Conservation (phyloP, 2,113 vertebrate genomes). For the Platichthys flesus region DNA sequence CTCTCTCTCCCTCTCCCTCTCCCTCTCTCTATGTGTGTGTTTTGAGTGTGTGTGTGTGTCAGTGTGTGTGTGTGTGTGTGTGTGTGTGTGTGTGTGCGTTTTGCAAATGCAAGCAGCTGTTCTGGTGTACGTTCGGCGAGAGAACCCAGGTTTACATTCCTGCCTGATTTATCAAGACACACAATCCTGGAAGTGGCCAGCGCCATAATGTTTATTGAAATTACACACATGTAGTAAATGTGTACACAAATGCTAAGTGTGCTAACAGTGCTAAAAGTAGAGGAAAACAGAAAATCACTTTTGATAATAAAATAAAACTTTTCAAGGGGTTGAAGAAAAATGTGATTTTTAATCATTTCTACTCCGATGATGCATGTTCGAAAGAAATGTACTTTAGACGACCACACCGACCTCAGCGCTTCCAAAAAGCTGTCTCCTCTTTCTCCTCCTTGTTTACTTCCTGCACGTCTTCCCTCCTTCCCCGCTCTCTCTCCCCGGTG, state of each 20-base stretch:
- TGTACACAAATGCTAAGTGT: conserved; percentile 8
- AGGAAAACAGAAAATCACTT: too few relatives aligned
- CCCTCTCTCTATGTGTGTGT: conserved; percentile 31
- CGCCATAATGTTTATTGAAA: conserved; percentile 73
- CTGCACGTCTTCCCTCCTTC: not conserved
- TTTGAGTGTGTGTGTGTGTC: conserved; percentile 21
- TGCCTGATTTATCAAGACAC: conserved; percentile 81
- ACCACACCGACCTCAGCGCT: not conserved
- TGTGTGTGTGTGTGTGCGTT: conserved; percentile 13
- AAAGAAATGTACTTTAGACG: not conserved
- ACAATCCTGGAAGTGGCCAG: conserved; percentile 75
- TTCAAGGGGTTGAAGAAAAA: not conserved
- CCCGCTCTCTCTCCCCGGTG: conserved; percentile 12
- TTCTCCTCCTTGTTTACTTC: conserved; percentile 17
- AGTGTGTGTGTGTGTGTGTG: conserved; percentile 13
- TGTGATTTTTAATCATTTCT: not conserved
- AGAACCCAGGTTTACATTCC: conserved; percentile 80
- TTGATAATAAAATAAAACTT: not conserved
- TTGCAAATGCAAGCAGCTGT: conserved; percentile 79
- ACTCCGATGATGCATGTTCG: not conserved
- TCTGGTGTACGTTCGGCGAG: conserved; percentile 57
- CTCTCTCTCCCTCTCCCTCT: not conserved
- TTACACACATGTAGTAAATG: conserved; percentile 38
- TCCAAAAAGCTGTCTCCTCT: not conserved
- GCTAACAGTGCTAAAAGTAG: too few relatives aligned